Conservation (phyloP, 2,113 vertebrate genomes). For the Sturnus vulgaris region DNA sequence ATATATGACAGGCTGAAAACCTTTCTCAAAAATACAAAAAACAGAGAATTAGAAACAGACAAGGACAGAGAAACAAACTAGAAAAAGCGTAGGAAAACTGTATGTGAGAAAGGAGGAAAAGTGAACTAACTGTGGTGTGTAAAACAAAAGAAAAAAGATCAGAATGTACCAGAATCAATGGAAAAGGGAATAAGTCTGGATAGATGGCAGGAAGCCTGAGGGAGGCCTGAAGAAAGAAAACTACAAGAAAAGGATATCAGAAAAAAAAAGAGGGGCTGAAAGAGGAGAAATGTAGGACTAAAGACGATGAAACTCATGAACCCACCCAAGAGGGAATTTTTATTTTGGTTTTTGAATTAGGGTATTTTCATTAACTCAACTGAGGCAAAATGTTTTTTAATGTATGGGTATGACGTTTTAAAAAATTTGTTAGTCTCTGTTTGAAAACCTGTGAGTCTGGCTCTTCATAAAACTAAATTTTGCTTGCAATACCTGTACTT, state of each 20-base stretch:
- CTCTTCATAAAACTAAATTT: background rate
- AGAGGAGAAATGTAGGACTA: background rate
- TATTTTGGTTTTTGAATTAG: background rate
- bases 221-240: slow-evolving; percentile 53
- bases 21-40: background rate
- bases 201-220: slow-evolving; percentile 30
- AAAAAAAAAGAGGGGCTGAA: background rate
- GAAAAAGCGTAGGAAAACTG: background rate
- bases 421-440: background rate
- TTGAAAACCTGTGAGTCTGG: background rate
- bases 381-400: background rate
- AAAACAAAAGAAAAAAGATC: slow-evolving; percentile 38
- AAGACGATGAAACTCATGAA: background rate
- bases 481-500: background rate
- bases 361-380: background rate
- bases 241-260: slow-evolving; percentile 12
- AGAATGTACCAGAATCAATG: slow-evolving; percentile 15
- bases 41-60: background rate
- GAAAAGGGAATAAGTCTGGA: slow-evolving; percentile 11
- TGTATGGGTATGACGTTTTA: rapidly evolving
- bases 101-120: background rate
- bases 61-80: background rate
- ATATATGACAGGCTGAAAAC: background rate
- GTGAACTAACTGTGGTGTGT: background rate
- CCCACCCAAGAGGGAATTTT: background rate